A percentile compares a stretch with the other conserved stretches of the same genome.
Evolutionary conservation across 1,140 invertebrate species (phyloP).

Genomic region (Lordiphosa mommai): DNA sequence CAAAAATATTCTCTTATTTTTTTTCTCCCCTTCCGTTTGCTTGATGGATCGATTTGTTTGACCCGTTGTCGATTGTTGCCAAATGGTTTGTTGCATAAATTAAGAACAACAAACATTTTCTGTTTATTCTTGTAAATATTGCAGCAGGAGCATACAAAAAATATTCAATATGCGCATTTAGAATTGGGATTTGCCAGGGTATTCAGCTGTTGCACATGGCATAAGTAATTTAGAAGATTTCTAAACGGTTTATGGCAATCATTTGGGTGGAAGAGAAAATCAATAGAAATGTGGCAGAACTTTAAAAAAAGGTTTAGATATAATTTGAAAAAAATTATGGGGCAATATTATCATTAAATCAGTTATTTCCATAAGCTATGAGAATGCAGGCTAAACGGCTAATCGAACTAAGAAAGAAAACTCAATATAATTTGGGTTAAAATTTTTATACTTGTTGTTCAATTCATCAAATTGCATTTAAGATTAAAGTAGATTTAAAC

Average conservation of each 20-base stretch:
- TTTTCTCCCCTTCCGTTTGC: conserved; percentile 3
- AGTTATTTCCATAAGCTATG: too few relatives aligned
- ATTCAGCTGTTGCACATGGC: conserved; percentile 1
- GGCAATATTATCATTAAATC: too few relatives aligned
- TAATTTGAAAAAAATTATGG: too few relatives aligned
- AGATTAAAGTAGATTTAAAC: too few relatives aligned
- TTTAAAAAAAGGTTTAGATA: too few relatives aligned
- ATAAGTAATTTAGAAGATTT: conserved; percentile 11
- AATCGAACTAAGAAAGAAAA: too few relatives aligned
- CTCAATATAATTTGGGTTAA: too few relatives aligned
- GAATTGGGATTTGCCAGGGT: conserved; percentile 23
- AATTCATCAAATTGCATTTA: too few relatives aligned
- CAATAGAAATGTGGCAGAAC: background rate
- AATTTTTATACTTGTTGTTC: too few relatives aligned
- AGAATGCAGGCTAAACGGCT: too few relatives aligned
- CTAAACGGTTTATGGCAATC: background rate
- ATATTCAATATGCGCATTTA: conserved; percentile 21
- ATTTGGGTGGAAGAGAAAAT: background rate
- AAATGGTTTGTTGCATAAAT: conserved; percentile 60
- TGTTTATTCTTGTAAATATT: conserved; percentile 45
- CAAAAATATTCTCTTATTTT: conserved; percentile 39
- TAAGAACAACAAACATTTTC: conserved; percentile 22
- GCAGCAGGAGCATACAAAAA: conserved; percentile 29
- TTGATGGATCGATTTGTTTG: conserved; percentile 57
- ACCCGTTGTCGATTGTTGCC: conserved; percentile 23